These are phyloP conservation scores for Corythoichthys haematopterus DNA, from an alignment of 2,113 vertebrate genomes.

Conservation along the genomic window DNA sequence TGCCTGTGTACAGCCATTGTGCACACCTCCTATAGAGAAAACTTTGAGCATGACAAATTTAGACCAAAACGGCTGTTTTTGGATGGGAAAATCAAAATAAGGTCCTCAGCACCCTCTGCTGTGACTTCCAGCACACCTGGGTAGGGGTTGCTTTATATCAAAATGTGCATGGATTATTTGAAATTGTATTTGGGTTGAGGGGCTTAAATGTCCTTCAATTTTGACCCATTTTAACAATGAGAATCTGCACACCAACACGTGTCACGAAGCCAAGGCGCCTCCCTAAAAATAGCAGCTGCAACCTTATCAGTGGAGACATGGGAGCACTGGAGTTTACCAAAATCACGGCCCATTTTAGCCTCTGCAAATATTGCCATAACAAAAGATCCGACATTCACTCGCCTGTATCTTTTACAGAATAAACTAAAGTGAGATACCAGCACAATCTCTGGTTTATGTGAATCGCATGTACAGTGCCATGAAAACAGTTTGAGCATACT, in stretches of 20 bases:
- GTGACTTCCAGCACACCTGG: too few species aligned
- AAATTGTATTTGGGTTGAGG: neutral
- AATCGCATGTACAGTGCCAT: too few species aligned
- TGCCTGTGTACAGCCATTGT: too few species aligned
- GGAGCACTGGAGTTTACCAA: neutral
- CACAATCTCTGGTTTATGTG: too few species aligned
- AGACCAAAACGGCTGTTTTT: too few species aligned
- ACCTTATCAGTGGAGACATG: constrained; percentile 24
- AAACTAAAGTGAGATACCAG: neutral
- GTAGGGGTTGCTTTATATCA: too few species aligned
- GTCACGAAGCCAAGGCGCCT: constrained; percentile 11
- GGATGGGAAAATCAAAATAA: too few species aligned
- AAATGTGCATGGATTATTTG: neutral
- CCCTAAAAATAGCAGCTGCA: constrained; percentile 49
- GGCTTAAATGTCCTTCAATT: neutral
- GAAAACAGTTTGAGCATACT: too few species aligned
- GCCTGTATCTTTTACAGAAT: neutral
- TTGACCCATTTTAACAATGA: neutral
- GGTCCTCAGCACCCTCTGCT: too few species aligned
- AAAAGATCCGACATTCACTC: neutral
- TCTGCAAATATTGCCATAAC: neutral
- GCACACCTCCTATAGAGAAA: too few species aligned
- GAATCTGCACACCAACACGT: neutral
- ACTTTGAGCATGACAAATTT: too few species aligned
- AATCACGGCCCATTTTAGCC: neutral